Evolutionary conservation across 2,113 vertebrate species (phyloP).

Genomic region (Prunella himalayana): DNA sequence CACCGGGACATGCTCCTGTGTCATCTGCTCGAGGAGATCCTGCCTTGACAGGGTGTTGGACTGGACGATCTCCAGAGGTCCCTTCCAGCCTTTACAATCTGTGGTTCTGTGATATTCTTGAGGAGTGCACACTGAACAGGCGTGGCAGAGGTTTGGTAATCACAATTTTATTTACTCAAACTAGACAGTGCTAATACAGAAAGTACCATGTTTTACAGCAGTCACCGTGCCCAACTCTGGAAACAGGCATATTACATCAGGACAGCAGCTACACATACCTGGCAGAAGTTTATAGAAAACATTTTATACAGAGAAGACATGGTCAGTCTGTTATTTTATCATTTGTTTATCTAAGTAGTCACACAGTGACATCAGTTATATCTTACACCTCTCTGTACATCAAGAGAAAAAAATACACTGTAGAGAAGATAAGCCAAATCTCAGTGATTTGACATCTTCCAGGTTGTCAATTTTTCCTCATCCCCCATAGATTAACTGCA

Average conservation of each 20-base stretch:
- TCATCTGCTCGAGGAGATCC: not conserved
- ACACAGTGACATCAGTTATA: not conserved
- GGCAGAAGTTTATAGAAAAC: not conserved
- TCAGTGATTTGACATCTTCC: not conserved
- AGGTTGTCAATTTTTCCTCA: not conserved
- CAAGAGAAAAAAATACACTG: not conserved
- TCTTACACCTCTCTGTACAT: not conserved
- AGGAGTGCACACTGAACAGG: not conserved
- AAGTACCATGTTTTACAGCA: not conserved
- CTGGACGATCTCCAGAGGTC: not conserved
- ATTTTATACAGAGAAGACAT: not conserved
- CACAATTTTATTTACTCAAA: not conserved
- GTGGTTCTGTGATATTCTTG: not conserved
- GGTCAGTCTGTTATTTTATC: not conserved
- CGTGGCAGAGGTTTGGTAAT: not conserved
- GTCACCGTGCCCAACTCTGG: accelerated
- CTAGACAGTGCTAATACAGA: not conserved
- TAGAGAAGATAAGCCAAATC: not conserved
- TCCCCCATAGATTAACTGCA: not conserved
- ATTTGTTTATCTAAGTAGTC: not conserved
- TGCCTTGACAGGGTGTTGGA: not conserved
- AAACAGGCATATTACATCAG: not conserved
- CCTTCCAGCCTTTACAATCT: not conserved
- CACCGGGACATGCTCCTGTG: not conserved
- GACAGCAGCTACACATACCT: not conserved